Conservation (phyloP, 2,797 vertebrate genomes). For the Malurus splendens region DNA sequence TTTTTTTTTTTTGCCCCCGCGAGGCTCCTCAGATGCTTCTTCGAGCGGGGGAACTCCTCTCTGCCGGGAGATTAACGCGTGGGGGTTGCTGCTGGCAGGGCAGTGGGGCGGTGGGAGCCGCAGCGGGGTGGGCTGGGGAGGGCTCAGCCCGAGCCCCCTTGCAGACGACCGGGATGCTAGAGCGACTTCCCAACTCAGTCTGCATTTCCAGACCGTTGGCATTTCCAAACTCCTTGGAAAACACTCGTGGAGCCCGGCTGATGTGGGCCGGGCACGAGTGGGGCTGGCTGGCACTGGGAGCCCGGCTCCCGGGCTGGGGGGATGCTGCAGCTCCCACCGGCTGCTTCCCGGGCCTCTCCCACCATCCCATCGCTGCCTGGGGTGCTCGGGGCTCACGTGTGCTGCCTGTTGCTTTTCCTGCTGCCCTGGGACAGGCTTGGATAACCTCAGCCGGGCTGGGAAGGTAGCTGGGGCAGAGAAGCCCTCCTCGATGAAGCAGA, state of each 20-base stretch:
- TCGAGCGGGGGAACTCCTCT: neutral
- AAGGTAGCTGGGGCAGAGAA: neutral
- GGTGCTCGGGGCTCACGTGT: neutral
- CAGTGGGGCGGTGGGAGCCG: neutral
- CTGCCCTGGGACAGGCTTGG: neutral
- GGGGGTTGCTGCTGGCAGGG: neutral
- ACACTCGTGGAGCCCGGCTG: neutral
- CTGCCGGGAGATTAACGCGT: neutral
- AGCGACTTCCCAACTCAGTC: neutral
- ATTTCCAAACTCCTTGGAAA: neutral
- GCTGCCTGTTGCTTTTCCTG: neutral
- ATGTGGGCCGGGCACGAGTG: neutral
- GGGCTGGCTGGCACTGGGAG: neutral
- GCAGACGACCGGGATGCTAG: neutral
- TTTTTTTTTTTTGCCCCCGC: neutral
- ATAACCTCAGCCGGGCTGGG: neutral
- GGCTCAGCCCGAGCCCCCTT: neutral
- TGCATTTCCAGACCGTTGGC: fast-evolving
- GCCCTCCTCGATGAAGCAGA: neutral
- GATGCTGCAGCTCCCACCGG: neutral
- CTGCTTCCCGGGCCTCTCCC: neutral
- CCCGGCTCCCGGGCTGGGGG: neutral
- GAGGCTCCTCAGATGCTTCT: neutral
- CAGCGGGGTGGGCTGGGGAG: no score
- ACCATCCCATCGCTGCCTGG: neutral